Evolutionary conservation across 2,113 vertebrate species (phyloP).

Genomic region (Rafetus swinhoei): DNA sequence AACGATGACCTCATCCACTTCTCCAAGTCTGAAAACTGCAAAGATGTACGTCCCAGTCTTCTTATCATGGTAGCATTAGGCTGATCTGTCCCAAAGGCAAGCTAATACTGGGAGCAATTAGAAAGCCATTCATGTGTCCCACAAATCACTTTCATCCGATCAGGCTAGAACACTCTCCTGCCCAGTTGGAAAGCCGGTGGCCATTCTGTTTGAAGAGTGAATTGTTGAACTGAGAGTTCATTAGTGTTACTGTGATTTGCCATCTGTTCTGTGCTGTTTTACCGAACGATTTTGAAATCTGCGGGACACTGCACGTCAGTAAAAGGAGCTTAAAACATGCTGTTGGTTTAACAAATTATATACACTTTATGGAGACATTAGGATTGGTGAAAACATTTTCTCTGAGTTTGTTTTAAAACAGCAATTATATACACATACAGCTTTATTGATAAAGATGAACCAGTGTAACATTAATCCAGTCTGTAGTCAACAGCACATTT

Average conservation of each 20-base stretch:
- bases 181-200: not conserved
- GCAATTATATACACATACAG: not conserved
- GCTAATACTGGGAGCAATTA: not conserved
- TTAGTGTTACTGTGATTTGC: not conserved
- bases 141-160: not conserved
- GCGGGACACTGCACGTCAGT: not conserved
- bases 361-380: rapidly evolving
- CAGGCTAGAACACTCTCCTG: not conserved
- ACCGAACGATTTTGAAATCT: not conserved
- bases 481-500: not conserved
- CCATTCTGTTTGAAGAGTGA: not conserved
- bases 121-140: not conserved
- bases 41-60: conserved; percentile 85
- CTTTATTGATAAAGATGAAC: not conserved
- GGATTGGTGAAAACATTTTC: not conserved
- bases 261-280: conserved; percentile 12
- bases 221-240: not conserved
- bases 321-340: not conserved
- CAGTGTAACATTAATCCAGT: not conserved
- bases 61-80: not conserved
- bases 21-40: conserved; percentile 98
- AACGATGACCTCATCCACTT: conserved; percentile 98
- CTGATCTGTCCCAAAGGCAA: not conserved
- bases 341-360: not conserved
- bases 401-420: not conserved